Percentiles rank a stretch among this genome's conserved stretches.
These are phyloP conservation scores for Mastacembelus armatus DNA, from an alignment of 2,797 vertebrate genomes.

Conservation along the genomic window DNA sequence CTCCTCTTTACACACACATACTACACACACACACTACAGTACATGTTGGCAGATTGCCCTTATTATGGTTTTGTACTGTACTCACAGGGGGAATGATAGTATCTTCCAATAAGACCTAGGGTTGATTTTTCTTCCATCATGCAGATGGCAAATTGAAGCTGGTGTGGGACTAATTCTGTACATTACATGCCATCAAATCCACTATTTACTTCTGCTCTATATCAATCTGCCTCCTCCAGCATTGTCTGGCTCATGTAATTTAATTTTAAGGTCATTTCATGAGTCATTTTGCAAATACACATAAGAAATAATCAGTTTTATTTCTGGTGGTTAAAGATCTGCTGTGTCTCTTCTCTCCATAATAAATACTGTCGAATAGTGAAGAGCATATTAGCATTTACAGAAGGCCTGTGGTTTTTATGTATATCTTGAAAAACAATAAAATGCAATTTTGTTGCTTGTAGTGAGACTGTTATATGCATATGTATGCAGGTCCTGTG, in stretches of 20 bases:
- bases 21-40: background rate
- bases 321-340: conserved; percentile 15
- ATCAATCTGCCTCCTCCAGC: conserved; percentile 23
- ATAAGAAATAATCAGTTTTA: conserved; percentile 12
- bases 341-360: too few species aligned
- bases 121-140: conserved; percentile 63
- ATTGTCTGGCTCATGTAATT: conserved; percentile 37
- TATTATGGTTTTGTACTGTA: conserved; percentile 40
- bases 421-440: background rate
- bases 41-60: conserved; percentile 44
- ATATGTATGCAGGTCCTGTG: background rate
- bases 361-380: too few species aligned
- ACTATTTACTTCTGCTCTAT: conserved; percentile 32
- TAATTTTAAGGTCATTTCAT: conserved; percentile 33
- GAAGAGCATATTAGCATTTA: too few species aligned
- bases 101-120: conserved; percentile 58
- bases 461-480: background rate
- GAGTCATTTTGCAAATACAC: conserved; percentile 33
- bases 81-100: conserved; percentile 46
- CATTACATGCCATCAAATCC: conserved; percentile 38
- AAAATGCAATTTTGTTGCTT: background rate
- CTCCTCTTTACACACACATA: background rate
- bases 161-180: conserved; percentile 35
- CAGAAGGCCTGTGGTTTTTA: background rate
- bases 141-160: conserved; percentile 42